phyloP scores from a whole-genome alignment of 2,888 invertebrate genomes.

The Chalcis sispes region DNA sequence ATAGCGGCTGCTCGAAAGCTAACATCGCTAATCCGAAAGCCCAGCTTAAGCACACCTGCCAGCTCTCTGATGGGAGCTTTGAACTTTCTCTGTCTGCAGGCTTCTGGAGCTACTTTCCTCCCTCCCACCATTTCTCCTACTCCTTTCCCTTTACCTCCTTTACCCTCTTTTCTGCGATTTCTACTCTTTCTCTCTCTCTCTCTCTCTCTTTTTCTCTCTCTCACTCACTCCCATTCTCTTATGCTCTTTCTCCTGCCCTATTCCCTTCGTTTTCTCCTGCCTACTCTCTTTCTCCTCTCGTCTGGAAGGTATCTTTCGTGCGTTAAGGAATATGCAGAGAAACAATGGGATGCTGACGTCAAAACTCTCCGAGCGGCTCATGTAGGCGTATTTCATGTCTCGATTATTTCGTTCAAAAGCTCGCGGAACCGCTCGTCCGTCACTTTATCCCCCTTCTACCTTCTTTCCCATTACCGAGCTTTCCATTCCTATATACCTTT shows the following conservation, averaged over 20 bases:
- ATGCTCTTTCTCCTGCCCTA: constrained; percentile 14
- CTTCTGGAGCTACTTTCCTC: constrained; percentile 38
- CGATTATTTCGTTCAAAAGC: constrained; percentile 74
- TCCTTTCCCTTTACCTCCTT: not conserved
- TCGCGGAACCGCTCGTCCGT: constrained; percentile 58
- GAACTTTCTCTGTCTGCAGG: constrained; percentile 42
- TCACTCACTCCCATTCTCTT: not conserved
- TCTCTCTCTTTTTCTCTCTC: not conserved
- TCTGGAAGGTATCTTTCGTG: constrained; percentile 58
- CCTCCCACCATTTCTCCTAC: not conserved
- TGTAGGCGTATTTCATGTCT: constrained; percentile 72
- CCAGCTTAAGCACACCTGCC: constrained; percentile 69
- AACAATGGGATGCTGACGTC: constrained; percentile 73
- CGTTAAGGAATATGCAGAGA: constrained; percentile 66
- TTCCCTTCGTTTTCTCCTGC: constrained; percentile 28
- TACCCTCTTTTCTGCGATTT: not conserved
- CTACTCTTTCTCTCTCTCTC: not conserved
- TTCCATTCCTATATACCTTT: too few species aligned
- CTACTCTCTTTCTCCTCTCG: constrained; percentile 47
- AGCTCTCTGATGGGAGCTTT: constrained; percentile 45
- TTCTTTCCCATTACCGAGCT: too few species aligned
- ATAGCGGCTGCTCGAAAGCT: constrained; percentile 60
- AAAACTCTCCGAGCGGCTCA: constrained; percentile 65
- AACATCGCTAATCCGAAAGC: constrained; percentile 70
- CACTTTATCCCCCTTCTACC: constrained; percentile 1